Evolutionary conservation across 2,113 vertebrate species (phyloP), one percentile per base, ranked within the genome.

Genomic region (Macaca nemestrina): DNA sequence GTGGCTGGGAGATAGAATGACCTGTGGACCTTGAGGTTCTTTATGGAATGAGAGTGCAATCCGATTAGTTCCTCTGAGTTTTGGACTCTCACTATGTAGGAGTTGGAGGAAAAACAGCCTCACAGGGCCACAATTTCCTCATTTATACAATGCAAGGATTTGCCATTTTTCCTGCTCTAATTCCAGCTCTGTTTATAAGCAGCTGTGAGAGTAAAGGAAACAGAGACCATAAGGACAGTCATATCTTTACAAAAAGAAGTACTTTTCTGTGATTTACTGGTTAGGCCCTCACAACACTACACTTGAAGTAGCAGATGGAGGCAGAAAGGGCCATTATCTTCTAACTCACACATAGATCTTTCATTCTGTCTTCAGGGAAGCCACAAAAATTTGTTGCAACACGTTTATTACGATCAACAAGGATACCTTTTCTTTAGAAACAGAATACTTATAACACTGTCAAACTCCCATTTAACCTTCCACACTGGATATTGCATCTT

Each of bases 251-350:
- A 68, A 61, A 70, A 96, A 90, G 83, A 75, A 84, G 50, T 18
- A 25, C 83, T 89, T 93, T 85, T 84, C 79, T 93, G 84, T 95
- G 93, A 96, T 96, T 96, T 84, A 81, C 43, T 50, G 57, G 50
- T 25, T 80, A 84, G 57, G 43, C 12, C 6, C 30, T 84, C 40
- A 72, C 13, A 92, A 45, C 25, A 32, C 61, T 93, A 22, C 6
- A 88, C 50, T 59, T 80, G 43, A 97, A 88, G n/a, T 70, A 89
- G 83, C 73, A 92, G 93, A 90, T 70, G 43, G 85, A 94, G 81
- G 68, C 61, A 92, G 95, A 43, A 72, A 86, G 59, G 79, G 40
- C 79, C 35, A 52, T 94, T 97, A 43, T 94, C 48, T 93, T 96
- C 48, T 75, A 82, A 84, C 5, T 90, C n/a, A 76, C 45, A 68